Evolutionary conservation across 2,888 invertebrate species (phyloP), one percentile per base, ranked within the genome.

Genomic region (Drosophila nr. perissopoda): DNA sequence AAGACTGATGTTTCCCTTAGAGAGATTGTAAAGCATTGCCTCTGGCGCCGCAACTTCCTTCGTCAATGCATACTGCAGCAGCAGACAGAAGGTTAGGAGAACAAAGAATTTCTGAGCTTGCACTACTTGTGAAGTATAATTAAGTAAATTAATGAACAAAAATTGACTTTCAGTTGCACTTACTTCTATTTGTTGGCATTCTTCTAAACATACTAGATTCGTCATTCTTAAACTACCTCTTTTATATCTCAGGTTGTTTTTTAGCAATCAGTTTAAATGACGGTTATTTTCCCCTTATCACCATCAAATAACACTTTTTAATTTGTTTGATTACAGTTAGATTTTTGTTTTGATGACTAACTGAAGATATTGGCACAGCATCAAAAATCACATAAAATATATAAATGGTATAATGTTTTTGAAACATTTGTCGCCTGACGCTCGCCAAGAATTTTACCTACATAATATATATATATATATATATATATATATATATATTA

Each of bases 391-490:
- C 8, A 10, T 8, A 6, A 48, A 36, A 5, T 34, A 8, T 27
- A 5, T n/a, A 18, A 27, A 25, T 4, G 1, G 10, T 13, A 33
- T 57, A 74, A n/a, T 18, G 56, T 25, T 61, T 25, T 58, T 34
- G 86, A 79, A 67, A 82, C 58, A 36, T 57, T 75, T 79, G 88
- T 74, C 90, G 90, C 71, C 76, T 84, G 78, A 2, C 61, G 6
- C 25, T 10, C n/a, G 54, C 25, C 36, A 46, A 78, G 82, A 67
- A 54, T 51, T 64, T 40, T 64, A 65, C 46, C 52, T 21, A 29
- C 29, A 38, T 57, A 46, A 36, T 40, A 25, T 8, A 57, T 38
- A 52, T 58, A 38, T 61, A 18, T 69, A 60, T n/a, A 27, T 36
- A 56, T 38, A 29, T n/a, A 34, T 25, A 42, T 25, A 31, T 54